Evolutionary conservation across 2,888 invertebrate species (phyloP), one percentile per base, ranked within the genome.

Genomic region (Clepsis dumicolana): DNA sequence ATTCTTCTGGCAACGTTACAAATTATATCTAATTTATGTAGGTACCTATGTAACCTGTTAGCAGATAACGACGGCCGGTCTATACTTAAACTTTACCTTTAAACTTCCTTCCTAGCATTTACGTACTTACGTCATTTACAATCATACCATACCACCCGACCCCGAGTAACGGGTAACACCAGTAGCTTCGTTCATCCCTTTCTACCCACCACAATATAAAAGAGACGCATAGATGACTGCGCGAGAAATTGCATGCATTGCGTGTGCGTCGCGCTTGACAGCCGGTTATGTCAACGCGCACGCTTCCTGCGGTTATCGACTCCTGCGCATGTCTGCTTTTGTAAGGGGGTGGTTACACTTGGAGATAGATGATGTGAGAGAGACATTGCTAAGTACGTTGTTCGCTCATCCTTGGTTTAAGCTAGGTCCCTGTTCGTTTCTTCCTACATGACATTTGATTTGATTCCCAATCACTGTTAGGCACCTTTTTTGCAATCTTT

Each of bases 261-360:
- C 7, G 62, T 50, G 38, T 38, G 62, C 62, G 60, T 59, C 59
- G 25, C 59, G 59, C 59, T 59, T 27, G 25, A 44, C 60, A 14
- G 63, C 64, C 68, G 68, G 53, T 68, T 68, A 68, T 68, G 68
- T 68, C 68, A 68, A 64, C 68, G 64, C 64, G 64, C 68, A 52
- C 59, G 56, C 66, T 61, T 61, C 61, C 66, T 62, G 32, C 54
- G 68, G 67, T 67, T 67, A 67, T 67, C 67, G 67, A 67, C 67
- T 67, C 62, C 62, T 24, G 67, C 62, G 66, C 50, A 56, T n/a
- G 16, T 54, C 25, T 61, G 32, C 25, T 41, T 32, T 64, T 52
- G 10, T 29, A 24, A 38, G 16, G 24, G 5, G 27, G 12, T 8
- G 52, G 52, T 25, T 7, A 52, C n/a, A 48, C 18, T 48, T 21